Conservation (phyloP, 2,888 invertebrate genomes). For the Cephus sareptanus region DNA sequence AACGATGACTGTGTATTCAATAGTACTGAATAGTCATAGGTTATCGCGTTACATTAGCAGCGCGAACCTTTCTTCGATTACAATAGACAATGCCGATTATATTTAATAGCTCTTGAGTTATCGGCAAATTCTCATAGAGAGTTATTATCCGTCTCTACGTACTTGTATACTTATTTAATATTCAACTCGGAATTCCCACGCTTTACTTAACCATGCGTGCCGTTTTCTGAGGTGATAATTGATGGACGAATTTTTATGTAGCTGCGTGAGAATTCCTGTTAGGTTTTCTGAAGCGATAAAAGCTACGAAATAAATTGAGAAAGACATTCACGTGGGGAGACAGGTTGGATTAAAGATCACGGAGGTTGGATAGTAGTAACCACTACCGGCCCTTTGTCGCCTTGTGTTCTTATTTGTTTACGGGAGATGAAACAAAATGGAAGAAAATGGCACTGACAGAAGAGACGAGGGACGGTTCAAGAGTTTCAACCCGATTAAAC, state of each 20-base stretch:
- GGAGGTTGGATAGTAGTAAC: not conserved
- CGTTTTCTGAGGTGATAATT: not conserved
- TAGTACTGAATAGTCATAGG: not conserved
- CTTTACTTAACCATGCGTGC: not conserved
- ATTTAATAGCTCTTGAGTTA: not conserved
- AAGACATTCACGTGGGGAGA: not conserved
- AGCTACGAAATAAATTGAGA: not conserved
- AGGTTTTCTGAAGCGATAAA: not conserved
- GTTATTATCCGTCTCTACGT: not conserved
- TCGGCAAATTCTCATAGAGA: not conserved
- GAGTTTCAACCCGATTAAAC: not conserved
- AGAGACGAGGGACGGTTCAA: not conserved
- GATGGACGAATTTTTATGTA: not conserved
- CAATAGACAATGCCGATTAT: not conserved
- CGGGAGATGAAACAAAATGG: not conserved
- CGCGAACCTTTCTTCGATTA: not conserved
- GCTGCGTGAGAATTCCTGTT: not conserved
- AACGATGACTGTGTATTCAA: not conserved
- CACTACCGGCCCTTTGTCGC: not conserved
- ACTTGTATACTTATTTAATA: not conserved
- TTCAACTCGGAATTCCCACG: not conserved
- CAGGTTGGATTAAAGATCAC: not conserved
- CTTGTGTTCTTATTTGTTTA: not conserved
- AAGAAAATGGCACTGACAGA: not conserved
- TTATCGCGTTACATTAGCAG: not conserved